Percentiles rank a stretch among this genome's conserved stretches.
Evolutionary conservation across 1,140 invertebrate genomes (phyloP).

Genomic region (Hylaeus volcanicus): DNA sequence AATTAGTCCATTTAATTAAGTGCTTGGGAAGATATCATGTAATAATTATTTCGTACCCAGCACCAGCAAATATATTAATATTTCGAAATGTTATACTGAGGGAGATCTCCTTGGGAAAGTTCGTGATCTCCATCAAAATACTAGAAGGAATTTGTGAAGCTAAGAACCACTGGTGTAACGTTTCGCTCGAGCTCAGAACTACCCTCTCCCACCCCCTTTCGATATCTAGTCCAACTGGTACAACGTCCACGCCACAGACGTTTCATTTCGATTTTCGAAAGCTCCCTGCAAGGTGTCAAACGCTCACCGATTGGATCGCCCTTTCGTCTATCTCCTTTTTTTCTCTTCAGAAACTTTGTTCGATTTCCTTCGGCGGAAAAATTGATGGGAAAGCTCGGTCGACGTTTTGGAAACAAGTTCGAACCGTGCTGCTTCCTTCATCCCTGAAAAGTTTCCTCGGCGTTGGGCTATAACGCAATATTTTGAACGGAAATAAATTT

Average conservation of each 20-base stretch:
- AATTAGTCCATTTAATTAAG: no score
- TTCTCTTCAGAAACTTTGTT: constrained; percentile 1
- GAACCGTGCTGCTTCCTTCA: constrained; percentile 22
- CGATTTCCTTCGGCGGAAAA: constrained; percentile 30
- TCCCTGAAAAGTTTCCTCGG: constrained; percentile 14
- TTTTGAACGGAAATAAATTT: constrained; percentile 7
- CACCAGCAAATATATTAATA: no score
- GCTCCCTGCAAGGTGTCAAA: constrained; percentile 55
- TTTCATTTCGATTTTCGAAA: constrained; percentile 61
- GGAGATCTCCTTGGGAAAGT: no score
- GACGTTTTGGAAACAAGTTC: constrained; percentile 3
- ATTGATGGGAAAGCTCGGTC: constrained; percentile 18
- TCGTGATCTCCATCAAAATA: no score
- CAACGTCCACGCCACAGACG: constrained; percentile 32
- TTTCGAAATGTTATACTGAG: no score
- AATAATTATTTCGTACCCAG: no score
- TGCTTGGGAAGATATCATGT: no score
- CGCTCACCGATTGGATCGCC: constrained; percentile 43
- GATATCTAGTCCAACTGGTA: constrained; percentile 6
- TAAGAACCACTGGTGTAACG: not conserved
- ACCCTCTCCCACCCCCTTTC: not conserved
- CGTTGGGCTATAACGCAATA: not conserved
- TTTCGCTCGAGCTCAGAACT: not conserved
- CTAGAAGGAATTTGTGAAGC: no score
- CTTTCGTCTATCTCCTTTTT: not conserved